Evolutionary conservation across 2,797 vertebrate species (phyloP).

Genomic region (Threskiornis aethiopicus): DNA sequence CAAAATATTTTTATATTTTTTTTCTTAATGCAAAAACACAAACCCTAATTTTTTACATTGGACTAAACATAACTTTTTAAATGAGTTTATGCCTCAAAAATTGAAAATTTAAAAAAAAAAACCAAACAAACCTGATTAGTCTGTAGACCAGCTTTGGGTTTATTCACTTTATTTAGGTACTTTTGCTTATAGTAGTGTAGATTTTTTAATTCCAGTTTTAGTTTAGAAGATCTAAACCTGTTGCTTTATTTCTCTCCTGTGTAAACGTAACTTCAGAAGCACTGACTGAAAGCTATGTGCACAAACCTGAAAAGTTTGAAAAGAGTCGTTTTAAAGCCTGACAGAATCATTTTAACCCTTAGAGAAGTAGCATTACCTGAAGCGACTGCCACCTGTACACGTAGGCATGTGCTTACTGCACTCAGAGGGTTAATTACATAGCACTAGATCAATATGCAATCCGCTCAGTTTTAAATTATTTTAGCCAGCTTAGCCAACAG

Average conservation of each 20-base stretch:
- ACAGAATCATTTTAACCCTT: not conserved
- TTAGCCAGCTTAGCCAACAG: not conserved
- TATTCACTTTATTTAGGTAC: not conserved
- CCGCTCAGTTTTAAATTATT: not conserved
- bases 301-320: not conserved
- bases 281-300: not conserved
- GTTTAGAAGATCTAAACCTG: not conserved
- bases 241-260: not conserved
- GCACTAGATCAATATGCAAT: not conserved
- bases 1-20: conserved; percentile 77
- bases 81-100: conserved; percentile 49
- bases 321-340: not conserved
- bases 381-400: not conserved
- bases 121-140: not conserved
- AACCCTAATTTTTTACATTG: conserved; percentile 63
- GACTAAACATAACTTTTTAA: conserved; percentile 68
- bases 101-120: not conserved
- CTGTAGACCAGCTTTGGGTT: conserved; percentile 11
- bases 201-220: conserved; percentile 25
- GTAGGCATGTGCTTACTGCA: not conserved
- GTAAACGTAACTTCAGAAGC: conserved; percentile 9
- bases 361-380: not conserved
- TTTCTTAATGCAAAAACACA: conserved; percentile 55
- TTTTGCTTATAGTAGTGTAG: not conserved
- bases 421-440: not conserved